These are phyloP conservation scores for Psammodynastes pulverulentus DNA, from an alignment of 2,113 vertebrate species.

Conservation along the genomic window DNA sequence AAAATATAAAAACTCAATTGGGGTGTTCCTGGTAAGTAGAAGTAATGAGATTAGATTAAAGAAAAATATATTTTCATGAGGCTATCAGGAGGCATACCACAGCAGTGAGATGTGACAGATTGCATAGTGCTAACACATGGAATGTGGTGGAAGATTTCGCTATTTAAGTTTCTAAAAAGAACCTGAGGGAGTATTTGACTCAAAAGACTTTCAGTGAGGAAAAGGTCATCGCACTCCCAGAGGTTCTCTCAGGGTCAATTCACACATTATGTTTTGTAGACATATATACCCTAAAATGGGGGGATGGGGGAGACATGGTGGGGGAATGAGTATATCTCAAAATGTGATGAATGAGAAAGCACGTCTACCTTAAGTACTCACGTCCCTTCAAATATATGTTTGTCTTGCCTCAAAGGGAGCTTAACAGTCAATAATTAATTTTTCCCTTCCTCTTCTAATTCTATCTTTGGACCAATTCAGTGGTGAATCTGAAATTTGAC, in stretches of 20 bases:
- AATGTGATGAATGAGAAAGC: not conserved
- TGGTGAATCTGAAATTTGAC: not conserved
- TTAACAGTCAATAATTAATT: not conserved
- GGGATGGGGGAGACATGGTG: not conserved
- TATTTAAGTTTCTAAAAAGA: conserved; percentile 12
- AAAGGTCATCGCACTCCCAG: conserved; percentile 8
- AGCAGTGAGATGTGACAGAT: conserved; percentile 27
- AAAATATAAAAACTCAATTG: conserved; percentile 7
- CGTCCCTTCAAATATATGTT: not conserved
- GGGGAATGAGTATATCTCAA: not conserved
- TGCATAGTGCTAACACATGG: conserved; percentile 14
- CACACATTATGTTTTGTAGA: conserved; percentile 17
- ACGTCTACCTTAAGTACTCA: not conserved
- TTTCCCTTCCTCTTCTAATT: not conserved
- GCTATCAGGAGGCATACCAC: conserved; percentile 26
- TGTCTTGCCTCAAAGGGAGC: not conserved
- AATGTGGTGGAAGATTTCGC: conserved; percentile 13
- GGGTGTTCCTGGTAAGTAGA: not conserved
- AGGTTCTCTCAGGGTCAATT: not conserved
- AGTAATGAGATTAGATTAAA: conserved; percentile 30
- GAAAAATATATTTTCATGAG: conserved; percentile 22
- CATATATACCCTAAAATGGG: not conserved
- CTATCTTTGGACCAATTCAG: not conserved
- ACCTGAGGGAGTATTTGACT: conserved; percentile 14
- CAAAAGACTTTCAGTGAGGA: conserved; percentile 5